Evolutionary conservation across 2,797 vertebrate species (phyloP).

Genomic region (Crossoptilon crossoptilon): DNA sequence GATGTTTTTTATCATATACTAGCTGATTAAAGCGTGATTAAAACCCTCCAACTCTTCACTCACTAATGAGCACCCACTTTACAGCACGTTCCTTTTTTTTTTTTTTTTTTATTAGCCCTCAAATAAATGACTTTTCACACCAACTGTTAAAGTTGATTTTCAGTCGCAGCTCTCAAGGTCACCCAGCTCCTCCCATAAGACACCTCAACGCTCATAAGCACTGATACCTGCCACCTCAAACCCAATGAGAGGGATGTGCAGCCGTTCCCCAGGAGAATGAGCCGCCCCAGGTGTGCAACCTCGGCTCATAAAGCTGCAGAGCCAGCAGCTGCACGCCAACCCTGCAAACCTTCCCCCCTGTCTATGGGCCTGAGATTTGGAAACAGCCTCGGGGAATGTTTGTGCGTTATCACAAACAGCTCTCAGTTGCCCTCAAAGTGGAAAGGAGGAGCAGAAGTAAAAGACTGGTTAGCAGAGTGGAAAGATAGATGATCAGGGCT

Average conservation of each 20-base stretch:
- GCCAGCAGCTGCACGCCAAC: neutral
- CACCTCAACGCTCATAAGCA: neutral
- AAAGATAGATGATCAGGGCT: conserved; percentile 70
- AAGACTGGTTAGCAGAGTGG: conserved; percentile 69
- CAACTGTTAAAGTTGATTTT: conserved; percentile 54
- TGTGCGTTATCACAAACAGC: neutral
- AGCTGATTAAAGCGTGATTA: conserved; percentile 75
- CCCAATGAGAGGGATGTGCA: neutral
- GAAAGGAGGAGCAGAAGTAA: conserved; percentile 30
- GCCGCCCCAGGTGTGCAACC: neutral
- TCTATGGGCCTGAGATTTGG: fast-evolving
- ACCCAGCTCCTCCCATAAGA: conserved; percentile 44
- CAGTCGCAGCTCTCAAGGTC: conserved; percentile 64
- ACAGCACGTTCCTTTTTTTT: neutral
- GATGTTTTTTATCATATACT: conserved; percentile 71
- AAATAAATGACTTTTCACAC: conserved; percentile 64
- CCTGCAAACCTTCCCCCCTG: neutral
- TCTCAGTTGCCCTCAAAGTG: neutral
- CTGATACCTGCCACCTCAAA: conserved; percentile 21
- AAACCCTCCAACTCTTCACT: conserved; percentile 72
- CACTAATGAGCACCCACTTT: conserved; percentile 74
- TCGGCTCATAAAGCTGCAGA: neutral
- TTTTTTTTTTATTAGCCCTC: conserved; percentile 52
- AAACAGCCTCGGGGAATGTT: neutral
- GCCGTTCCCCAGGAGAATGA: neutral